phyloP scores from a whole-genome alignment of 2,888 invertebrate species.

The Automeris io region DNA sequence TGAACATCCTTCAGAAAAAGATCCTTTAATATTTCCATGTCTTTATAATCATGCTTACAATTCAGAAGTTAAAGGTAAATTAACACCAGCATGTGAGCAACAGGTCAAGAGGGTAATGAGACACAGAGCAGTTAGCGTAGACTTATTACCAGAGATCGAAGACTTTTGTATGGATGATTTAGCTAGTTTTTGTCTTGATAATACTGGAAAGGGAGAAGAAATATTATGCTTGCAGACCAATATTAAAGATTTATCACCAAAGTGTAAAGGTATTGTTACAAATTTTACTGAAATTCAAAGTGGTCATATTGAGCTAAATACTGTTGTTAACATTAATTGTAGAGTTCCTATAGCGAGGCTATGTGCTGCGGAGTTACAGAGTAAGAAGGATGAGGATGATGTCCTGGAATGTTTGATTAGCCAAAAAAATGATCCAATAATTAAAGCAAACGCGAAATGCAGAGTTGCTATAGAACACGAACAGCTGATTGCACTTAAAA shows the following conservation, averaged over 20 bases:
- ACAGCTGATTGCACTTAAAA: slow-evolving; percentile 94
- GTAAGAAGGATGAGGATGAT: slow-evolving; percentile 88
- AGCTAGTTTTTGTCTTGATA: slow-evolving; percentile 87
- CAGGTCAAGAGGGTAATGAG: slow-evolving; percentile 95
- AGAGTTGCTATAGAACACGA: slow-evolving; percentile 97
- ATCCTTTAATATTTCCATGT: slow-evolving; percentile 92
- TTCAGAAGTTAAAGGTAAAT: slow-evolving; percentile 61
- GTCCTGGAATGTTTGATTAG: slow-evolving; percentile 95
- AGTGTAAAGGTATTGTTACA: slow-evolving; percentile 86
- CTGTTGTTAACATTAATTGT: slow-evolving; percentile 89
- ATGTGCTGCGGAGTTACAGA: slow-evolving; percentile 82
- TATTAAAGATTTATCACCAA: slow-evolving; percentile 80
- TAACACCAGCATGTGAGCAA: slow-evolving; percentile 79
- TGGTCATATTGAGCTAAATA: slow-evolving; percentile 92
- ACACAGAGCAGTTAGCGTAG: slow-evolving; percentile 93
- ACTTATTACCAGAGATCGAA: slow-evolving; percentile 96
- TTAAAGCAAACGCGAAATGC: slow-evolving; percentile 88
- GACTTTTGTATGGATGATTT: slow-evolving; percentile 92
- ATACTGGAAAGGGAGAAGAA: slow-evolving; percentile 93
- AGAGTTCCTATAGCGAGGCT: slow-evolving; percentile 85
- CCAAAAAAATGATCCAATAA: slow-evolving; percentile 91
- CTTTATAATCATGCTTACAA: slow-evolving; percentile 86
- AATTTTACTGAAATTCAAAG: slow-evolving; percentile 94
- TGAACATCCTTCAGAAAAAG: slow-evolving; percentile 84
- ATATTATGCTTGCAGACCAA: slow-evolving; percentile 94